Evolutionary conservation across 2,797 vertebrate genomes (phyloP).

Genomic region (Pangasius macronema): DNA sequence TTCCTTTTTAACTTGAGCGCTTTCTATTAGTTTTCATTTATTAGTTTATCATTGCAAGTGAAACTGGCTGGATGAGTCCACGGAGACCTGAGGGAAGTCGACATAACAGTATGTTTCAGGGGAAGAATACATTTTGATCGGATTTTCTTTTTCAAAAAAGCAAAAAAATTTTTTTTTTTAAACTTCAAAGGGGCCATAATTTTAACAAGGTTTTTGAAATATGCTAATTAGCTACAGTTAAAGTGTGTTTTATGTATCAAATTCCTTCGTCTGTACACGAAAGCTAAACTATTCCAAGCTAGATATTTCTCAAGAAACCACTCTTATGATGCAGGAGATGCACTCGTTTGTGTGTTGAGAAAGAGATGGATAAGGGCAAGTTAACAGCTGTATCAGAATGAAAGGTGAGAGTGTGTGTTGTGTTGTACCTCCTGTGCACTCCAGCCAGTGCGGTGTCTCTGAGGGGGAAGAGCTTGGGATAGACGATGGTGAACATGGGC

Average conservation of each 20-base stretch:
- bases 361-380: not conserved
- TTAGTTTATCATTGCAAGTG: conserved; percentile 14
- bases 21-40: conserved; percentile 20
- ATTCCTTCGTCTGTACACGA: not conserved
- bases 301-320: not conserved
- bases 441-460: conserved; percentile 91
- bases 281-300: not conserved
- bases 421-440: conserved; percentile 88
- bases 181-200: not conserved
- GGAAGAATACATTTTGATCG: not conserved
- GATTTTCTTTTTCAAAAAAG: not conserved
- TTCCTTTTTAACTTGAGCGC: not conserved
- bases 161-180: not conserved
- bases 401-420: not conserved
- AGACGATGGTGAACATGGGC: conserved; percentile 96
- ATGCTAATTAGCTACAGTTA: not conserved
- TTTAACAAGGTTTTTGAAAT: not conserved
- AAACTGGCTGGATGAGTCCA: not conserved
- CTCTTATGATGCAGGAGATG: not conserved
- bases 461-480: conserved; percentile 93
- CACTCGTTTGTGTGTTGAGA: not conserved
- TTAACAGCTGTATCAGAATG: not conserved
- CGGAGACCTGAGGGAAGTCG: not conserved
- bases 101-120: not conserved
- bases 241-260: not conserved